A percentile compares a stretch with the other conserved stretches of the same genome.
Evolutionary conservation across 1,140 invertebrate genomes (phyloP).

Genomic region (Cardiocondyla obscurior): DNA sequence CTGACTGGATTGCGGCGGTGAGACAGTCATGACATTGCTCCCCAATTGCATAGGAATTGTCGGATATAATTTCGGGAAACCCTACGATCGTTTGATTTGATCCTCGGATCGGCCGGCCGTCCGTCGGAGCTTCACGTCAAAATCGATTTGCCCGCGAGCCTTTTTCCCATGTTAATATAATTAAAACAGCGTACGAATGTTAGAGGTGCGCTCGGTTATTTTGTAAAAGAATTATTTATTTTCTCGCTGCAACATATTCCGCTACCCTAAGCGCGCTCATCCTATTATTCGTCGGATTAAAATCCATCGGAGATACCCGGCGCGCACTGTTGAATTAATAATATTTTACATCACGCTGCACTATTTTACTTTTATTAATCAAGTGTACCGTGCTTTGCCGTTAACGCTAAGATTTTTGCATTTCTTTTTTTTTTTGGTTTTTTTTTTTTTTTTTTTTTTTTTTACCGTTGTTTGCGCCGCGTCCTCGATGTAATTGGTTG

Average conservation of each 20-base stretch:
- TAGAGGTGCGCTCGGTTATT: not conserved
- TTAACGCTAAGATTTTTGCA: slow-evolving; percentile 31
- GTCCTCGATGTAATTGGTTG: slow-evolving; percentile 61
- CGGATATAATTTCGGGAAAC: slow-evolving; percentile 55
- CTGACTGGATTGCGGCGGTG: slow-evolving; percentile 58
- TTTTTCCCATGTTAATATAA: not conserved
- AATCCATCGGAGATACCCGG: not conserved
- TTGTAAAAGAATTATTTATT: not conserved
- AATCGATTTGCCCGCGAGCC: slow-evolving; percentile 16
- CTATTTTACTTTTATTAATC: slow-evolving; percentile 39
- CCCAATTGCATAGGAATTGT: slow-evolving; percentile 61
- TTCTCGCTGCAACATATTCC: not conserved
- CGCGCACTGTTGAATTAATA: slow-evolving; percentile 7
- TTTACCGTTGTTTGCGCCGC: slow-evolving; percentile 41
- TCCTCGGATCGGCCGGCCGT: slow-evolving; percentile 24
- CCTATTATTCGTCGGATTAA: slow-evolving; percentile 6
- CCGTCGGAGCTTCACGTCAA: not conserved
- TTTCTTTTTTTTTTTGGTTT: slow-evolving; percentile 42
- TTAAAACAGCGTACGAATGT: not conserved
- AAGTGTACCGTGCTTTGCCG: slow-evolving; percentile 13
- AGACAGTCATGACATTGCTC: slow-evolving; percentile 53
- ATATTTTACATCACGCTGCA: not conserved
- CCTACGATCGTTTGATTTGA: slow-evolving; percentile 37
- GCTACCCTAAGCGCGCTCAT: not conserved
- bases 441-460: slow-evolving; percentile 28